phyloP scores from a whole-genome alignment of 2,888 invertebrate genomes.

The Drosophila nr. fundita region DNA sequence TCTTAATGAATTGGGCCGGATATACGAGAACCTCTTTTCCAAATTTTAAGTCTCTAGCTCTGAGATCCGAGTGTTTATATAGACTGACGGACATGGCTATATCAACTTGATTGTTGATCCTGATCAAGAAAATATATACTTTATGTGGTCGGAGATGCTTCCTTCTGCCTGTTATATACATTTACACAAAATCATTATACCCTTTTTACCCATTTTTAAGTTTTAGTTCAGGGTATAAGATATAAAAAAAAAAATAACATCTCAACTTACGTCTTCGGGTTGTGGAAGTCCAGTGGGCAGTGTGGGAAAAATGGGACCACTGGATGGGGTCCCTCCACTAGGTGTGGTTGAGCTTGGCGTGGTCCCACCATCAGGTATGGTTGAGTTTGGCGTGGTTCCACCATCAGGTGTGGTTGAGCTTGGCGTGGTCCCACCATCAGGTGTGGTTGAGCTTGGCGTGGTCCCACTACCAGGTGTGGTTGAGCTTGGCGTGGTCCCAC shows the following conservation, averaged over 20 bases:
- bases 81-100: too few species aligned
- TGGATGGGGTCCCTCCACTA: not conserved
- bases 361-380: not conserved
- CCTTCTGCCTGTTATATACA: too few species aligned
- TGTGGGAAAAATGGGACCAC: conserved; percentile 66
- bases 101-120: too few species aligned
- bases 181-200: too few species aligned
- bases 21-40: too few species aligned
- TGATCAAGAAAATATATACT: too few species aligned
- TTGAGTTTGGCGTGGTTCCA: conserved; percentile 1
- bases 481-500: not conserved
- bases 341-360: conserved; percentile 6
- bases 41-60: too few species aligned
- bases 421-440: conserved; percentile 3
- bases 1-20: too few species aligned
- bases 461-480: conserved; percentile 7
- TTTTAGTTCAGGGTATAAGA: too few species aligned
- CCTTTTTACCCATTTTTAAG: too few species aligned
- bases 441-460: conserved; percentile 12
- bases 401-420: conserved; percentile 13
- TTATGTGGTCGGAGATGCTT: too few species aligned
- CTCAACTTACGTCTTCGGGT: conserved; percentile 77
- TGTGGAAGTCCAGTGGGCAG: conserved; percentile 79
- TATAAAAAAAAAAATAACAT: not conserved
- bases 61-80: too few species aligned